A percentile compares a stretch with the other conserved stretches of the same genome.
Conservation (phyloP, 2,113 vertebrate species). For the Setophaga coronata region DNA sequence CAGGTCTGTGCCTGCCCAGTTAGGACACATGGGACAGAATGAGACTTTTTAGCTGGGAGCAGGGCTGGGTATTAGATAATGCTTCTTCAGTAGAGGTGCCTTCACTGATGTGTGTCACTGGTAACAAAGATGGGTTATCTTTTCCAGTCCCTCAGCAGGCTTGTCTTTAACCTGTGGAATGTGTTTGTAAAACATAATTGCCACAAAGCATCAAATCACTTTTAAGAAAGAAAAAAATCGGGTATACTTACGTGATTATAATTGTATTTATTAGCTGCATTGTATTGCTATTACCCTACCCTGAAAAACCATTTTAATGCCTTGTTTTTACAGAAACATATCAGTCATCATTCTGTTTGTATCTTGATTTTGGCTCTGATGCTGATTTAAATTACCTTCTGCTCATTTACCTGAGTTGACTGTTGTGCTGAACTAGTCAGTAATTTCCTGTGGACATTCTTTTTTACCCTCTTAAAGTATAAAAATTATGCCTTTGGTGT, state of each 20-base stretch:
- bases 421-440: not conserved
- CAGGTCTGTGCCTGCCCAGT: not conserved
- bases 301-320: not conserved
- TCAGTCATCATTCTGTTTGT: not conserved
- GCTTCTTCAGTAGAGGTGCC: not conserved
- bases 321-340: not conserved
- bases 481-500: not conserved
- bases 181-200: not conserved
- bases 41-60: not conserved
- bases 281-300: not conserved
- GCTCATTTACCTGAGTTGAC: not conserved
- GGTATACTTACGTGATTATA: not conserved
- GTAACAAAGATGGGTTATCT: not conserved
- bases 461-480: not conserved
- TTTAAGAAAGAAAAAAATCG: not conserved
- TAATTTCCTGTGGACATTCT: not conserved
- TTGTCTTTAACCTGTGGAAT: not conserved
- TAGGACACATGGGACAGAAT: not conserved
- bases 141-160: not conserved
- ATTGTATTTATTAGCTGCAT: not conserved
- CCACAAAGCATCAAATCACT: not conserved
- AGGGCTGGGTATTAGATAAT: not conserved
- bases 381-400: not conserved
- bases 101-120: not conserved
- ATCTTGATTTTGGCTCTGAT: not conserved